Base-by-base conservation (phyloP, 2,888 invertebrate genomes). In the Camptogramma bilineatum region DNA sequence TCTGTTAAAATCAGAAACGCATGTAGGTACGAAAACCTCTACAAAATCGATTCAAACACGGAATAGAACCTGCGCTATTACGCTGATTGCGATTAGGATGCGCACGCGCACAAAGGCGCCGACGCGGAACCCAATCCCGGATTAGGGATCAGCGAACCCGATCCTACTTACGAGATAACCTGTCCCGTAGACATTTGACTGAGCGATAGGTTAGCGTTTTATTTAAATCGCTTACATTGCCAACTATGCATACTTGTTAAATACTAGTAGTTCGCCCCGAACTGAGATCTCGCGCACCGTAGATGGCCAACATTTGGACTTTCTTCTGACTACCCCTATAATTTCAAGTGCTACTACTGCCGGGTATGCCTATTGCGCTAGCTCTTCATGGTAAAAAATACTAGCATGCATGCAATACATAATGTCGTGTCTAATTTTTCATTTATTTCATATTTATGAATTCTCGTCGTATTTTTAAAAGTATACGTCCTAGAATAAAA, bases 71-170 rank as follows among this genome's bases (percentile, higher is more conserved):
- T 50, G 66, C 63, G 50, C 63, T 21, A 73, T 73, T 73, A 70
- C 69, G 73, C 73, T 85, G 90, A 90, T 88, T 90, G 88, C 82
- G 82, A 87, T 87, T 85, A 83, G 82, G 83, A 76, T 76, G 86
- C 84, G 86, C 85, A 39, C 34, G 86, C 81, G 83, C 83, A 74
- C 90, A 91, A 90, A 90, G 87, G 76, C 78, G 78, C 86, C 85
- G 87, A 82, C 85, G 76, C 84, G 81, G 81, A 82, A 83, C 82
- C 81, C 81, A 80, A 82, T 84, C 83, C 87, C 71, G 80, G 79
- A 79, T 78, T 61, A 65, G 60, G 60, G 64, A 56, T 64, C 60
- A 64, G 52, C 56, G 60, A 60, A 60, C 64, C 62, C 47, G 54
- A 55, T 59, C 48, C 56, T 56, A 56, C 56, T 56, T 48, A 56